Percentiles rank a stretch among this genome's conserved stretches.
phyloP scores from a whole-genome alignment of 1,140 invertebrate genomes.

The Delia radicum region DNA sequence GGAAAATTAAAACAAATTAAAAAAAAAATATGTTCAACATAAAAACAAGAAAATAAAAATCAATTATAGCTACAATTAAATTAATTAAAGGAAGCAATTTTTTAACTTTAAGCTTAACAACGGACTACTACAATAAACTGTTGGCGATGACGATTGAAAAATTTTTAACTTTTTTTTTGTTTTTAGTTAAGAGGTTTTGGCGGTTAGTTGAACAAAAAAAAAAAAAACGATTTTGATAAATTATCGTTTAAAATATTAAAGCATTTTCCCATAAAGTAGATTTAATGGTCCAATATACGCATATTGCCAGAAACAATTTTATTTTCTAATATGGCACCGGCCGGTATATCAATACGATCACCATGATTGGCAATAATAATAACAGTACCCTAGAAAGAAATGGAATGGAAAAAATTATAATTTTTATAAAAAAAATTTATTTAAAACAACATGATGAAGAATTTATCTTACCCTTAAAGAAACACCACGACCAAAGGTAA shows the following conservation, averaged over 20 bases:
- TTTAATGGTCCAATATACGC: constrained; percentile 94
- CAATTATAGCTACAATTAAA: no score
- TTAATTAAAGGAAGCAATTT: no score
- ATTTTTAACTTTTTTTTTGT: not conserved
- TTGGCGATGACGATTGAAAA: no score
- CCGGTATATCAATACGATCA: constrained; percentile 97
- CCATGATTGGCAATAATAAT: constrained; percentile 99
- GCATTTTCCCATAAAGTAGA: not conserved
- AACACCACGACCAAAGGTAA: constrained; percentile 95
- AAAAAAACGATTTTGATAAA: not conserved
- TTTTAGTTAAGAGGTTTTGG: constrained; percentile 14
- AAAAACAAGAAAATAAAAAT: no score
- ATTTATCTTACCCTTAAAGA: constrained; percentile 80
- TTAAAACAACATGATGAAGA: no score
- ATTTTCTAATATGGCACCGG: constrained; percentile 96
- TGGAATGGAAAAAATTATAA: not conserved
- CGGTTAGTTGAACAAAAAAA: not conserved
- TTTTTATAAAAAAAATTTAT: not conserved
- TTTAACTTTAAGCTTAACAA: no score
- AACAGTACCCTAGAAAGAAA: constrained; percentile 82
- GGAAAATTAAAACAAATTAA: not conserved
- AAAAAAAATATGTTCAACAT: not conserved
- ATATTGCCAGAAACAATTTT: constrained; percentile 99
- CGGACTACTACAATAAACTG: no score
- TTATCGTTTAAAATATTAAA: not conserved